Evolutionary conservation across 2,888 invertebrate genomes (phyloP).

Genomic region (Heteromurus nitidus): DNA sequence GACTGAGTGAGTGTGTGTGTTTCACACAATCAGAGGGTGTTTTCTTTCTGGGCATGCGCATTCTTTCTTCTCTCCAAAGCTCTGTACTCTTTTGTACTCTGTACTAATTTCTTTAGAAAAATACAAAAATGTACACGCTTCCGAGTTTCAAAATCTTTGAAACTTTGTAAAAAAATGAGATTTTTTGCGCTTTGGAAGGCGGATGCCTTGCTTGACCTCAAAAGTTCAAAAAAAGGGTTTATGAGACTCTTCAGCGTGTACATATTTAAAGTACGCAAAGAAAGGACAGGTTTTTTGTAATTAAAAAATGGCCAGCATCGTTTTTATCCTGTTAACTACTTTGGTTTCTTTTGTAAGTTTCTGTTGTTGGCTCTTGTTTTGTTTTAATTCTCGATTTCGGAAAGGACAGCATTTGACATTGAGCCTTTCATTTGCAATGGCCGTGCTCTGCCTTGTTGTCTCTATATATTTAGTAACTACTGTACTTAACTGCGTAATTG

Average conservation of each 20-base stretch:
- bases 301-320: no score
- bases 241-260: no score
- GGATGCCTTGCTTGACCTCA: no score
- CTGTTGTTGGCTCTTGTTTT: neutral
- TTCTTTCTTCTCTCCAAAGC: slow-evolving; percentile 11
- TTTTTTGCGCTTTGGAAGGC: no score
- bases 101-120: no score
- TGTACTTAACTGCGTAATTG: slow-evolving; percentile 3
- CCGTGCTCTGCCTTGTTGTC: slow-evolving; percentile 18
- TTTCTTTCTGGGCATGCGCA: slow-evolving; percentile 38
- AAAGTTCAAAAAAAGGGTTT: no score
- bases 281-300: no score
- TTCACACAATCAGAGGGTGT: slow-evolving; percentile 27
- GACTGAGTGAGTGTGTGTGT: slow-evolving; percentile 28
- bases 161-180: neutral
- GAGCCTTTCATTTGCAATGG: slow-evolving; percentile 40
- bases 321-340: no score
- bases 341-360: neutral
- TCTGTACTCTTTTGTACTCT: no score
- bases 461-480: slow-evolving; percentile 10
- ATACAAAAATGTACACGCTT: no score
- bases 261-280: no score
- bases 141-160: neutral
- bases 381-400: slow-evolving; percentile 9
- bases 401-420: slow-evolving; percentile 21